Conservation (phyloP, 2,888 invertebrate species). For the Phyllotreta striolata region DNA sequence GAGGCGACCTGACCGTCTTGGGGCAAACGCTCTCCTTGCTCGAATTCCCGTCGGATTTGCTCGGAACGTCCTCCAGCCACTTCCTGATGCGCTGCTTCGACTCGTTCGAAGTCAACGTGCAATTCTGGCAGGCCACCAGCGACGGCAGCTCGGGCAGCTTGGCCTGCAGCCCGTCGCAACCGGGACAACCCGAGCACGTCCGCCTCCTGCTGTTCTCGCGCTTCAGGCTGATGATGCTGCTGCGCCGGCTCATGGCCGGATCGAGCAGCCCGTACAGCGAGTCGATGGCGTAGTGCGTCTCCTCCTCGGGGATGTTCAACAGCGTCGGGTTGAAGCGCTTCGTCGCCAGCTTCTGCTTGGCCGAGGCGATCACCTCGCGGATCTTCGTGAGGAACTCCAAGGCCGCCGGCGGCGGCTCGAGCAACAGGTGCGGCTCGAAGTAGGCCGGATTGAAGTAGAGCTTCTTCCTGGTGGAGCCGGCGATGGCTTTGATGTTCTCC, state of each 20-base stretch:
- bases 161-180: conserved; percentile 64
- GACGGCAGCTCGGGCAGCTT: conserved; percentile 59
- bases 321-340: conserved; percentile 83
- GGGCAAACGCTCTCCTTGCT: conserved; percentile 30
- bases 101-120: conserved; percentile 66
- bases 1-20: conserved; percentile 51
- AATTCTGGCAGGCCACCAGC: conserved; percentile 64
- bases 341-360: conserved; percentile 85
- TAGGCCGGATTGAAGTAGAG: conserved; percentile 91
- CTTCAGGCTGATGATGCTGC: conserved; percentile 68
- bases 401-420: conserved; percentile 89
- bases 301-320: conserved; percentile 84
- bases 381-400: conserved; percentile 89
- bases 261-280: conserved; percentile 61
- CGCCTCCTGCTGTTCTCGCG: conserved; percentile 69
- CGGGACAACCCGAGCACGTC: conserved; percentile 73
- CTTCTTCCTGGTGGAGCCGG: conserved; percentile 77
- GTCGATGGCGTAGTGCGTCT: conserved; percentile 64
- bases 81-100: conserved; percentile 78
- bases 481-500: conserved; percentile 70
- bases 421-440: conserved; percentile 85
- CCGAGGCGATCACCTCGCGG: conserved; percentile 88
- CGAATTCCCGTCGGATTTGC: conserved; percentile 6
- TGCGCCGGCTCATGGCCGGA: conserved; percentile 62
- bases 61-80: conserved; percentile 78